These are phyloP conservation scores for Canis aureus DNA, from an alignment of 2,113 vertebrate genomes.

Conservation along the genomic window DNA sequence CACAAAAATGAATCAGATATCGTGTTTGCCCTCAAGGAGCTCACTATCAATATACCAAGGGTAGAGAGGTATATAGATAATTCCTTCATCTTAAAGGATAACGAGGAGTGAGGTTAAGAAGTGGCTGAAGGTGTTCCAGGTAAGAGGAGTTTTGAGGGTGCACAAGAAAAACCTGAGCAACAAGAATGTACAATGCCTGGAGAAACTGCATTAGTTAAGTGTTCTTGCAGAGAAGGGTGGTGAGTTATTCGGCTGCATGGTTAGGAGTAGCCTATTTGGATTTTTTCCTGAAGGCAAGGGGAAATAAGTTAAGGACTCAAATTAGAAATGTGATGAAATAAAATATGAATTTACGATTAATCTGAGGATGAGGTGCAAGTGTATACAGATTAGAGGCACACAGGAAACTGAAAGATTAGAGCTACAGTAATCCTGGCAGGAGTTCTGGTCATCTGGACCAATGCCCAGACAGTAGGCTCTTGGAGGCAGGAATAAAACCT, in stretches of 20 bases:
- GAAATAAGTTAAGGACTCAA: slow-evolving; percentile 16
- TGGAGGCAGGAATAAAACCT: not conserved
- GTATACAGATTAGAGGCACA: not conserved
- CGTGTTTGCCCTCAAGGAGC: not conserved
- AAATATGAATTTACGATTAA: not conserved
- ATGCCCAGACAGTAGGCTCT: not conserved
- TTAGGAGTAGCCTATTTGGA: not conserved
- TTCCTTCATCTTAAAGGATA: not conserved
- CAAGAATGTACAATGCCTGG: not conserved
- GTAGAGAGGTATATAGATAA: not conserved
- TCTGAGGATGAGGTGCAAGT: not conserved
- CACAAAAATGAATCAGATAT: not conserved
- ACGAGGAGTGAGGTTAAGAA: not conserved
- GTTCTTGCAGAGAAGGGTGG: not conserved
- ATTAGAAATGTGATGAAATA: not conserved
- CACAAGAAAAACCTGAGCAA: slow-evolving; percentile 35
- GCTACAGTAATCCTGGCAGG: not conserved
- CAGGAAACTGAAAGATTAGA: not conserved
- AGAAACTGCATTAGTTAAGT: not conserved
- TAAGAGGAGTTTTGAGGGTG: not conserved
- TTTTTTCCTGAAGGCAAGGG: slow-evolving; percentile 46
- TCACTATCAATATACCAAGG: not conserved
- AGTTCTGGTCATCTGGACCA: not conserved
- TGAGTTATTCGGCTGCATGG: not conserved
- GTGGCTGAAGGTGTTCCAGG: not conserved